Evolutionary conservation across 2,888 invertebrate genomes (phyloP).

Genomic region (Brachycybe producta): DNA sequence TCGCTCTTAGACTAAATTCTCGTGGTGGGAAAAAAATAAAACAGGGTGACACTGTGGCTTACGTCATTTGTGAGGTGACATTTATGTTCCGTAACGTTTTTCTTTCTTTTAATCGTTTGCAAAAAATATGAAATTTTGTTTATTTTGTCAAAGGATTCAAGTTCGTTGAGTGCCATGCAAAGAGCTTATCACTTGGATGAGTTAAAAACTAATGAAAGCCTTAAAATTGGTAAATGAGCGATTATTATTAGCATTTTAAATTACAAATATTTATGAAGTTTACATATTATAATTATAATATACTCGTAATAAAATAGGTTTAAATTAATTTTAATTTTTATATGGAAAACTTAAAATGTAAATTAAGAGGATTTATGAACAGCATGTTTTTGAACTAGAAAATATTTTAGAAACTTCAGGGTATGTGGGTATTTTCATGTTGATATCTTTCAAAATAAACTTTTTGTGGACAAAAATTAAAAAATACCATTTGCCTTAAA

Average conservation of each 20-base stretch:
- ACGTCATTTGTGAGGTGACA: slow-evolving; percentile 70
- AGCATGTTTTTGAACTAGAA: too few relatives aligned
- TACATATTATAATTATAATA: too few relatives aligned
- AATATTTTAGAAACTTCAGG: too few relatives aligned
- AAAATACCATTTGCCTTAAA: too few relatives aligned
- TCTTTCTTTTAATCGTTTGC: not conserved
- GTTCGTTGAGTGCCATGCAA: slow-evolving; percentile 64
- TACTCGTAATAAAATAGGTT: not conserved
- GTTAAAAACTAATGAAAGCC: slow-evolving; percentile 45
- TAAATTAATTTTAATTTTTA: not conserved
- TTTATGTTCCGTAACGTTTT: not conserved
- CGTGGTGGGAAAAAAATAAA: slow-evolving; percentile 66
- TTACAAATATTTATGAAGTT: too few relatives aligned
- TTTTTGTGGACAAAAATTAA: too few relatives aligned
- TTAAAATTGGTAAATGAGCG: slow-evolving; percentile 39
- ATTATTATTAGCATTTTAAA: too few relatives aligned
- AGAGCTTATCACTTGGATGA: slow-evolving; percentile 91
- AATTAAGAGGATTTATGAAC: too few relatives aligned
- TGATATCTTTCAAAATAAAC: too few relatives aligned
- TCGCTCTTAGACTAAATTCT: slow-evolving; percentile 74
- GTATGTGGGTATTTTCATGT: too few relatives aligned
- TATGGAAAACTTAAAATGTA: too few relatives aligned
- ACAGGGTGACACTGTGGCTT: slow-evolving; percentile 89
- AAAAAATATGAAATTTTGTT: not conserved
- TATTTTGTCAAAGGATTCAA: slow-evolving; percentile 49